Conservation (phyloP, 1,140 invertebrate genomes). For the Hetaerina americana region DNA sequence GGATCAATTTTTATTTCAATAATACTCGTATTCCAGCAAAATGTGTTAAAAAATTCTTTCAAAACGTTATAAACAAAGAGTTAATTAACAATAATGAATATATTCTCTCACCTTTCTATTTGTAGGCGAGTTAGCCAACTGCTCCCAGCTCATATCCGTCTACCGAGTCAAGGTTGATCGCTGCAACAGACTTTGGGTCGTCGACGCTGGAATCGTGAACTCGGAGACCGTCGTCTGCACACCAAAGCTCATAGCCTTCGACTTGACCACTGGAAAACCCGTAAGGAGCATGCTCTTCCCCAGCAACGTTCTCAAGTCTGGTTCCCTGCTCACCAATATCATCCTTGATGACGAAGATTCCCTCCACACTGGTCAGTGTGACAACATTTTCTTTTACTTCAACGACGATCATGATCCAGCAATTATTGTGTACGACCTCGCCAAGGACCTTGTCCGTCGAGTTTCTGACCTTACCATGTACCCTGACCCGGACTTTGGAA, state of each 20-base stretch:
- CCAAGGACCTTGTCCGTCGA: background rate
- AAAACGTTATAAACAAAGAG: no score
- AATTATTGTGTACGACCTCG: background rate
- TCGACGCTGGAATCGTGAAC: constrained; percentile 58
- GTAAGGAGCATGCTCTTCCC: constrained; percentile 40
- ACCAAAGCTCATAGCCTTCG: constrained; percentile 54
- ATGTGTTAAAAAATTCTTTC: no score
- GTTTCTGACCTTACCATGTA: background rate
- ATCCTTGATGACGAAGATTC: constrained; percentile 49
- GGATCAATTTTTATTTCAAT: constrained; percentile 47
- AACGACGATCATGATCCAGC: background rate
- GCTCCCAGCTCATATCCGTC: constrained; percentile 46
- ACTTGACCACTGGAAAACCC: constrained; percentile 53
- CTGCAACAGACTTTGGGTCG: constrained; percentile 59
- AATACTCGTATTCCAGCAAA: no score
- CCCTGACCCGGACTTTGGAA: constrained; percentile 2
- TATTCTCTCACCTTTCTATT: constrained; percentile 53
- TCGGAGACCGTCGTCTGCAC: constrained; percentile 32
- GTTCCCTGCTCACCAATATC: constrained; percentile 59
- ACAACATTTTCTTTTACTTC: constrained; percentile 55
- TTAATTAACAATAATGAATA: no score
- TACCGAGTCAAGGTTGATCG: constrained; percentile 51
- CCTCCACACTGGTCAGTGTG: constrained; percentile 37
- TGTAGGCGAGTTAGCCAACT: constrained; percentile 31
- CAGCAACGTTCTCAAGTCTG: constrained; percentile 38